These are phyloP conservation scores for Cydia strobilella DNA, from an alignment of 1,140 invertebrate species.

Conservation along the genomic window DNA sequence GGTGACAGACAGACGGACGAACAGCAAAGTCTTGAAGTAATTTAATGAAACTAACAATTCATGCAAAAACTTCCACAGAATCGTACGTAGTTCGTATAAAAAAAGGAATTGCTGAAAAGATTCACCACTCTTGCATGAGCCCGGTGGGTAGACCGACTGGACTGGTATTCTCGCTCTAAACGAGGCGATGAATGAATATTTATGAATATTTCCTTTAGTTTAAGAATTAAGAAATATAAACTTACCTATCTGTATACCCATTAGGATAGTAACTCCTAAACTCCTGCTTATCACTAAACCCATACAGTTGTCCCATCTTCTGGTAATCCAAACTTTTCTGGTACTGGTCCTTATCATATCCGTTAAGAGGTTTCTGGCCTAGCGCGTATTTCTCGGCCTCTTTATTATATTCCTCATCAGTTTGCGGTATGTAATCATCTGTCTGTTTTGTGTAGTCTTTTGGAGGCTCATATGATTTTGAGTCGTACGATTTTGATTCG, in stretches of 20 bases:
- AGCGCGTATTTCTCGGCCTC: conserved; percentile 71
- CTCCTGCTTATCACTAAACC: not conserved
- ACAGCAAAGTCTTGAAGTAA: too few species aligned
- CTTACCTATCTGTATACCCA: conserved; percentile 17
- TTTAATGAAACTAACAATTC: too few species aligned
- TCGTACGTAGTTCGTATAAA: too few species aligned
- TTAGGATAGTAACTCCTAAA: conserved; percentile 13
- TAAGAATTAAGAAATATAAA: too few species aligned
- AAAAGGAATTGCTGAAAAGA: too few species aligned
- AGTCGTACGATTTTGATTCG: conserved; percentile 45
- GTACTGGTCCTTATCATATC: conserved; percentile 53
- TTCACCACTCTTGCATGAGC: too few species aligned
- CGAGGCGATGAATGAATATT: too few species aligned
- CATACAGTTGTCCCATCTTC: conserved; percentile 15
- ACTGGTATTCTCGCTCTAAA: too few species aligned
- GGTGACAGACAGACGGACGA: too few species aligned
- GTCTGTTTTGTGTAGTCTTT: conserved; percentile 62
- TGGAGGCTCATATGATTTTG: conserved; percentile 50
- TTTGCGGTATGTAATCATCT: conserved; percentile 67
- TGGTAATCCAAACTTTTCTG: conserved; percentile 28
- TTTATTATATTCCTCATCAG: conserved; percentile 71
- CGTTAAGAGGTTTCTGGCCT: conserved; percentile 59
- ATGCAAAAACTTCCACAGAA: too few species aligned
- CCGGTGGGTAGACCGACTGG: too few species aligned
- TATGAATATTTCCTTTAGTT: too few species aligned